Percentiles rank a stretch among this genome's conserved stretches.
These are phyloP conservation scores for Antechinus stuartii DNA, from an alignment of 2,113 vertebrate species.

Conservation along the genomic window DNA sequence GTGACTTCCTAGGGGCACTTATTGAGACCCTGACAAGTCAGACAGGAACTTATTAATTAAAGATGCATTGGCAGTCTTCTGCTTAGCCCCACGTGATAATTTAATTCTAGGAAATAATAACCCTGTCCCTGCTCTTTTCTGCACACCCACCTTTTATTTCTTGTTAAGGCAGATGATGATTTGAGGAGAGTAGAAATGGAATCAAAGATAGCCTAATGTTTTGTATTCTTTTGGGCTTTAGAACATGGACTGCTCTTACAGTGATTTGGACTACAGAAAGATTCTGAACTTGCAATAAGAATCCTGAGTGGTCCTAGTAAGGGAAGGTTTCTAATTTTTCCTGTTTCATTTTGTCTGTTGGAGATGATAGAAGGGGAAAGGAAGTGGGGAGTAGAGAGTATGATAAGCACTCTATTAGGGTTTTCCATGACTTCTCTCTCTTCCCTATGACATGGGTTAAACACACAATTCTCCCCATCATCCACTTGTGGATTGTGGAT, in stretches of 20 bases:
- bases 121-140: slow-evolving; percentile 3
- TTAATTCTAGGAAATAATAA: slow-evolving; percentile 42
- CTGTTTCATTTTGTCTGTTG: not conserved
- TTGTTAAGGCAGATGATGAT: not conserved
- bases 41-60: slow-evolving; percentile 55
- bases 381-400: not conserved
- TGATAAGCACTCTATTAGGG: not conserved
- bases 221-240: slow-evolving; percentile 27
- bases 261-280: not conserved
- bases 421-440: not conserved
- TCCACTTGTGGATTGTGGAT: not conserved
- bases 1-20: not conserved
- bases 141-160: not conserved
- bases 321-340: not conserved
- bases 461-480: not conserved
- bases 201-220: not conserved
- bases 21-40: slow-evolving; percentile 22
- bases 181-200: not conserved
- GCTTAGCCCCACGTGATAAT: slow-evolving; percentile 6
- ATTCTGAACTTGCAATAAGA: not conserved
- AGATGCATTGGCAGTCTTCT: slow-evolving; percentile 33
- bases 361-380: not conserved
- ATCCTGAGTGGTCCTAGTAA: not conserved
- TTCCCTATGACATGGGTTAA: not conserved
- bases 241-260: not conserved